A percentile compares a stretch with the other conserved stretches of the same genome.
phyloP scores from a whole-genome alignment of 2,797 vertebrate genomes.

The Mycteria americana region DNA sequence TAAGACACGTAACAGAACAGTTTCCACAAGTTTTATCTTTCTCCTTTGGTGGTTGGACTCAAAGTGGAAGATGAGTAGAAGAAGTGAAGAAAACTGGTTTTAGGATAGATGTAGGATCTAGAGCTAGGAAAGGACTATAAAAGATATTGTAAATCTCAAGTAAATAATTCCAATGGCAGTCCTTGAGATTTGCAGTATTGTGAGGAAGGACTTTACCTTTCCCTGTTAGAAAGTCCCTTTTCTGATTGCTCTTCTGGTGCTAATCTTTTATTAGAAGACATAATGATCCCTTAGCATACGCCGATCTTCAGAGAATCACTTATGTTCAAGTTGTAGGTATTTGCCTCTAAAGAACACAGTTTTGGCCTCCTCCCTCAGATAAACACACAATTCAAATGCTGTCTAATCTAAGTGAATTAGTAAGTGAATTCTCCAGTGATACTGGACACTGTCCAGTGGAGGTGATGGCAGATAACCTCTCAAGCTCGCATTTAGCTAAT shows the following conservation, averaged over 20 bases:
- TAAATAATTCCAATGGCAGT: not conserved
- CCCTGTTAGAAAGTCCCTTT: not conserved
- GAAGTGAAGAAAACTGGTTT: not conserved
- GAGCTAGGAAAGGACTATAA: not conserved
- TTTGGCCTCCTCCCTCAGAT: not conserved
- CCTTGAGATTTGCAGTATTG: not conserved
- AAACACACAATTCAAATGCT: not conserved
- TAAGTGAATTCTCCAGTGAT: constrained; percentile 1
- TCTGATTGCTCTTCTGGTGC: not conserved
- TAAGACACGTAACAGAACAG: not conserved
- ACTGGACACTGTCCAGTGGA: not conserved
- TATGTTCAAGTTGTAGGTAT: not conserved
- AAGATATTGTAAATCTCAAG: not conserved
- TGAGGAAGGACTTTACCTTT: not conserved
- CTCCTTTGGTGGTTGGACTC: not conserved
- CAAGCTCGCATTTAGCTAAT: not conserved
- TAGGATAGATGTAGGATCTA: not conserved
- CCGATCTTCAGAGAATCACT: not conserved
- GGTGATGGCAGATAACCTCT: not conserved
- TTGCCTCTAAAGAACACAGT: not conserved
- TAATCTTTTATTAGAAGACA: not conserved
- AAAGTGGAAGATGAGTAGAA: not conserved
- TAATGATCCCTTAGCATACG: not conserved
- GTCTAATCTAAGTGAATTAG: constrained; percentile 20
- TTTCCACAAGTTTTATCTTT: not conserved